Conservation (phyloP, 2,797 vertebrate species). For the Allobates femoralis region DNA sequence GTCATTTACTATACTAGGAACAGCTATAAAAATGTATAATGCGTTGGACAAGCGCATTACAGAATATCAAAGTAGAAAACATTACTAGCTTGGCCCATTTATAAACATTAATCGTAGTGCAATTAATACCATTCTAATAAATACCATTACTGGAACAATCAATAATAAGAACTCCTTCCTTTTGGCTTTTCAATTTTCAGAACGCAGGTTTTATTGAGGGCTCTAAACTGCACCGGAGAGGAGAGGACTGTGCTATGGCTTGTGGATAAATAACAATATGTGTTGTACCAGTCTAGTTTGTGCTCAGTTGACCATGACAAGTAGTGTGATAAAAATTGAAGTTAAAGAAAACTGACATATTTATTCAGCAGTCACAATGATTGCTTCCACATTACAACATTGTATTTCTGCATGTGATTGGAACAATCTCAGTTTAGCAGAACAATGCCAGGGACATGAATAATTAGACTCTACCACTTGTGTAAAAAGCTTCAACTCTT, state of each 20-base stretch:
- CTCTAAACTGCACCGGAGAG: conserved; percentile 2
- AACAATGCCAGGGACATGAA: neutral
- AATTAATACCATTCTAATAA: conserved; percentile 6
- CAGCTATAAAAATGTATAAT: neutral
- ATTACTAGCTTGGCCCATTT: neutral
- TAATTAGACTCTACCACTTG: conserved; percentile 12
- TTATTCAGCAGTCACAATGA: conserved; percentile 29
- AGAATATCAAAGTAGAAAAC: neutral
- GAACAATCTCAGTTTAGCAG: neutral
- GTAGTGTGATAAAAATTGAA: conserved; percentile 29
- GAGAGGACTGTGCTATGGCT: conserved; percentile 17
- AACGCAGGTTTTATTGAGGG: conserved; percentile 17
- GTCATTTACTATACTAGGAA: neutral
- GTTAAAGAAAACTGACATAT: conserved; percentile 28
- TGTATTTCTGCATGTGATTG: neutral
- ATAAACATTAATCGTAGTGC: neutral
- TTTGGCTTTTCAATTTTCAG: conserved; percentile 23
- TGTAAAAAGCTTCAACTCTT: conserved; percentile 13
- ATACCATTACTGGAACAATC: neutral
- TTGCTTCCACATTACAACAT: conserved; percentile 7
- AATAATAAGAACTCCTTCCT: conserved; percentile 2
- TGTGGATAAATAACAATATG: conserved; percentile 31
- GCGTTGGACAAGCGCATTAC: neutral
- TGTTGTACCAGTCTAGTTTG: conserved; percentile 33
- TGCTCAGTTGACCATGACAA: conserved; percentile 25